Evolutionary conservation across 2,797 vertebrate species (phyloP), one percentile per base, ranked within the genome.

Genomic region (Pipistrellus nathusii): DNA sequence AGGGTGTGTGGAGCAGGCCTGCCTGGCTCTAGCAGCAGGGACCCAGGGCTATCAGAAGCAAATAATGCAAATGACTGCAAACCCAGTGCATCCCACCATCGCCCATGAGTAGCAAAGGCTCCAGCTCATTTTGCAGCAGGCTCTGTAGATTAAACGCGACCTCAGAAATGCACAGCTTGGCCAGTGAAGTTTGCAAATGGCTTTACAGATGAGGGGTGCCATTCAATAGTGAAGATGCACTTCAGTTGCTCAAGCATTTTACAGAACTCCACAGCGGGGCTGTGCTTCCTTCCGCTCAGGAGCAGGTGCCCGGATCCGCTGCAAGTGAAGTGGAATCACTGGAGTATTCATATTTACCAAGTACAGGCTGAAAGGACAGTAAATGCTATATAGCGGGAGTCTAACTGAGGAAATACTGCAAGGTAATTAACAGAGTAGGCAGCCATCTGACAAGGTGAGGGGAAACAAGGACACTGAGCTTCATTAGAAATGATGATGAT

Each of bases 141-240:
- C 90, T 96, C 90, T 95, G 91, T 96, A 93, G 88, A 94, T 96
- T 95, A 97, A 95, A 98, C 95, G 96, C 68, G 88, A 90, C 41
- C 81, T 87, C 85, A 96, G 96, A 97, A 94, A 96, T 57, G 83
- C 94, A 91, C 90, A 96, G 97, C 96, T 97, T 96, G 95, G 98
- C 97, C 96, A 96, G 94, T 97, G 97, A 97, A 97, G 97, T 98
- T 98, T 98, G 97, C 97, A 97, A 98, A 98, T 98, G 98, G 95
- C 94, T 98, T 97, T 96, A 93, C 96, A 97, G 97, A 97, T 96
- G 97, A 98, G 96, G 95, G 62, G 77, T 86, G 94, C 44, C 91
- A 78, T 97, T 98, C 91, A 97, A 55, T 86, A 88, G 94, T 83
- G 90, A 97, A 98, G 96, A 91, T 96, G 71, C 85, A 95, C 88